Evolutionary conservation across 2,113 vertebrate species (phyloP).

Genomic region (Marcusenius ussheri): DNA sequence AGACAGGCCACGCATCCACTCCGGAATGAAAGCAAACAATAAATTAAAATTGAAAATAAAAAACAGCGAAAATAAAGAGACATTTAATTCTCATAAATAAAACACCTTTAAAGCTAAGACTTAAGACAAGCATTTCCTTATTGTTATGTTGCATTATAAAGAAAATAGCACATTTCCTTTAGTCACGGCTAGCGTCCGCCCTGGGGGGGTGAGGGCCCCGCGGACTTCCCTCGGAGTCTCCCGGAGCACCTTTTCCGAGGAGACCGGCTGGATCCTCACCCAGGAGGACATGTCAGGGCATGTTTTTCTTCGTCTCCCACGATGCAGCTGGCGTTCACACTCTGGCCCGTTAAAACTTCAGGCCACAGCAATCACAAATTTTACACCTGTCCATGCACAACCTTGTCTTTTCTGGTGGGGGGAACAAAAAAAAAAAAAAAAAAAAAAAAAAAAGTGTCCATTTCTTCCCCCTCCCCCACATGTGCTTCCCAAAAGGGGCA

Average conservation of each 20-base stretch:
- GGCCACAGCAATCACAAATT: conserved; percentile 62
- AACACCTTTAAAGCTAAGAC: conserved; percentile 42
- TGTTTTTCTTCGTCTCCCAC: conserved; percentile 24
- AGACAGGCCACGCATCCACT: conserved; percentile 25
- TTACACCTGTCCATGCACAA: conserved; percentile 51
- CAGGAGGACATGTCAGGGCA: conserved; percentile 30
- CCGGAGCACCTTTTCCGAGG: background rate
- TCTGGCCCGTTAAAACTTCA: conserved; percentile 51
- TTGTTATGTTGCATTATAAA: conserved; percentile 7
- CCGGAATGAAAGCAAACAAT: conserved; percentile 82
- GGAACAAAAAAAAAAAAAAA: background rate
- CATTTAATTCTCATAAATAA: conserved; percentile 51
- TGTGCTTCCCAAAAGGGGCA: conserved; percentile 37
- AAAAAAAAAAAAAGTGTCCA: background rate
- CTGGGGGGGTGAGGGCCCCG: conserved; percentile 21
- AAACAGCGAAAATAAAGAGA: conserved; percentile 69
- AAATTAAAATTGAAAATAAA: conserved; percentile 64
- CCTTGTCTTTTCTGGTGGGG: conserved; percentile 18
- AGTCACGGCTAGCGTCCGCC: background rate
- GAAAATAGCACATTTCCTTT: conserved; percentile 27
- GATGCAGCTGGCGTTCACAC: conserved; percentile 57
- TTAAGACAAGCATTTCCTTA: conserved; percentile 22
- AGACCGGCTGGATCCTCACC: conserved; percentile 20
- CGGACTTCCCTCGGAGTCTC: conserved; percentile 35
- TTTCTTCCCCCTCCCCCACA: background rate